A percentile compares a stretch with the other conserved stretches of the same genome.
phyloP scores from a whole-genome alignment of 2,888 invertebrate genomes.

The Lasioglossum lativentre region DNA sequence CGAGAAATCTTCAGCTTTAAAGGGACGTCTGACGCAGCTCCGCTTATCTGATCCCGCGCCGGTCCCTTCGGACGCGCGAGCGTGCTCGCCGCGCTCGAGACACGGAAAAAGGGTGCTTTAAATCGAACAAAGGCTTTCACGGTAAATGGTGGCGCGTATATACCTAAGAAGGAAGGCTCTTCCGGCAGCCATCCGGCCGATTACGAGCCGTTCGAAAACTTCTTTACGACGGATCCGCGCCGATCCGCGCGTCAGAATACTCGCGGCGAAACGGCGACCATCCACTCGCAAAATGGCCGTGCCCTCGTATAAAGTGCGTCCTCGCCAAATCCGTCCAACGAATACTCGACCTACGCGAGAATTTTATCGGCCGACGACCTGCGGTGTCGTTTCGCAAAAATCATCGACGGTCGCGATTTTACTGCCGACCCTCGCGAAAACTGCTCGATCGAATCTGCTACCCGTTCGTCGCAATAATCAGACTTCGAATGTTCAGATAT shows the following conservation, averaged over 20 bases:
- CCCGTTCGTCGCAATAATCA: background rate
- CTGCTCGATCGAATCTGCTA: background rate
- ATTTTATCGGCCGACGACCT: constrained; percentile 39
- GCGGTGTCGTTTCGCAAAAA: background rate
- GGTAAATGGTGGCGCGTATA: constrained; percentile 57
- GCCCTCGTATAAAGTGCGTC: constrained; percentile 23
- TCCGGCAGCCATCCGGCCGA: constrained; percentile 53
- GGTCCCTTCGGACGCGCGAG: background rate
- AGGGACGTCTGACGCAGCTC: constrained; percentile 57
- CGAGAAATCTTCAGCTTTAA: constrained; percentile 49
- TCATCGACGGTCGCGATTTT: background rate
- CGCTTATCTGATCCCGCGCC: constrained; percentile 44
- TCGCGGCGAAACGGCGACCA: constrained; percentile 49
- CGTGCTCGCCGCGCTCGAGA: constrained; percentile 23
- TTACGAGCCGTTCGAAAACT: constrained; percentile 65
- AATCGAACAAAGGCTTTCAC: constrained; percentile 69
- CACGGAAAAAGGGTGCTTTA: constrained; percentile 58
- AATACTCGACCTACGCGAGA: constrained; percentile 4
- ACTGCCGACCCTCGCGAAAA: background rate
- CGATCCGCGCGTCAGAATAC: constrained; percentile 34
- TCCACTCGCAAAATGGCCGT: constrained; percentile 53
- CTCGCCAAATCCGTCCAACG: constrained; percentile 47
- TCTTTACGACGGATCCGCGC: constrained; percentile 64
- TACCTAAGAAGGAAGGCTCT: constrained; percentile 13
- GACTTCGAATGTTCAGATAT: background rate